Evolutionary conservation across 37 sponge, comb jelly and placozoan genomes (phyloP).

Genomic region (Dysidea cf. avara): DNA sequence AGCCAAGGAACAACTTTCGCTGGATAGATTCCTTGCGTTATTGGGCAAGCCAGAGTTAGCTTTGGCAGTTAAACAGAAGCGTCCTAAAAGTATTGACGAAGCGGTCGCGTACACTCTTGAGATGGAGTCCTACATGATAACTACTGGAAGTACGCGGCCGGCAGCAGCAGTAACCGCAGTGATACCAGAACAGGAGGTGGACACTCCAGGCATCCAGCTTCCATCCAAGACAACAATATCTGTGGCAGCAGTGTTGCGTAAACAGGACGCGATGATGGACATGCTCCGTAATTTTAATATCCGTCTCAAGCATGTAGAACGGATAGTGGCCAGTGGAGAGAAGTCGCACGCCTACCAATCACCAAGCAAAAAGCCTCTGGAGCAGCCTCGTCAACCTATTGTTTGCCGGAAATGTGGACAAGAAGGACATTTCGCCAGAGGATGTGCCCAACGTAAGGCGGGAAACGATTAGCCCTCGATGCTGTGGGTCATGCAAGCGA

Average conservation of each 20-base stretch:
- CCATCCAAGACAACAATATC: too few relatives aligned
- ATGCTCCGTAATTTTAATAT: too few relatives aligned
- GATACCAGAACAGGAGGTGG: background rate
- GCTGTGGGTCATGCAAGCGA: conserved; percentile 20
- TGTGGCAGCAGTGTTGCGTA: too few relatives aligned
- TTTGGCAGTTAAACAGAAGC: background rate
- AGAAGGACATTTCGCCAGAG: conserved; percentile 29
- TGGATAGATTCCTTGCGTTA: background rate
- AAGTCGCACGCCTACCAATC: too few relatives aligned
- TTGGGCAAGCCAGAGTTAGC: background rate
- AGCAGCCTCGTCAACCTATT: background rate
- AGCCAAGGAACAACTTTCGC: conserved; percentile 4
- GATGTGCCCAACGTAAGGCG: conserved; percentile 14
- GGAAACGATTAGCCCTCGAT: conserved; percentile 39
- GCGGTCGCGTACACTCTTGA: background rate
- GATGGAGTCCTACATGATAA: conserved; percentile 1
- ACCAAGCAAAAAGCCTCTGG: background rate
- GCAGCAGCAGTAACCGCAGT: conserved; percentile 5
- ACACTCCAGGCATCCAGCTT: too few relatives aligned
- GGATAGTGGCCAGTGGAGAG: too few relatives aligned
- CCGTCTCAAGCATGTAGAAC: too few relatives aligned
- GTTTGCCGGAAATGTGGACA: conserved; percentile 35
- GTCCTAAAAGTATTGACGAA: background rate
- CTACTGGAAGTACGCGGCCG: background rate
- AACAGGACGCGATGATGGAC: too few relatives aligned